Conservation (phyloP, 2,888 invertebrate genomes). For the Blera fallax region DNA sequence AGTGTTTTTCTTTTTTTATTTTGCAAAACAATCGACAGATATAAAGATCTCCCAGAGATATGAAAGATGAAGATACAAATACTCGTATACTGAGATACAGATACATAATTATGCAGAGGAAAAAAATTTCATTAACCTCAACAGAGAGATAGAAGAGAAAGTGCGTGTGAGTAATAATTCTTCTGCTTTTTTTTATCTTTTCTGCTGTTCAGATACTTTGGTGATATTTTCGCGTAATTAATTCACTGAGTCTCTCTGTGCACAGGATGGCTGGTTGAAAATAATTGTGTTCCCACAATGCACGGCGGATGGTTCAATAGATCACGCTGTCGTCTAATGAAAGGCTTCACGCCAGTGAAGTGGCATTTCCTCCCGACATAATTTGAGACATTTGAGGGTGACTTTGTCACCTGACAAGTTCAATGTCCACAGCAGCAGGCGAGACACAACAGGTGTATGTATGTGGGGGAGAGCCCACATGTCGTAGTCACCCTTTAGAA, state of each 20-base stretch:
- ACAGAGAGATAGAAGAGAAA: constrained; percentile 59
- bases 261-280: constrained; percentile 35
- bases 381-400: not conserved
- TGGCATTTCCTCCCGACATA: constrained; percentile 30
- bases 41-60: constrained; percentile 6
- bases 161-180: constrained; percentile 62
- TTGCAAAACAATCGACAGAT: constrained; percentile 35
- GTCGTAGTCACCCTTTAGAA: constrained; percentile 34
- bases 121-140: constrained; percentile 65
- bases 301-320: constrained; percentile 55
- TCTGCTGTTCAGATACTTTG: constrained; percentile 18
- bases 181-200: not conserved
- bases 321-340: constrained; percentile 43
- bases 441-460: constrained; percentile 48
- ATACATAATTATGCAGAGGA: constrained; percentile 55
- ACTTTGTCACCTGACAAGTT: constrained; percentile 55
- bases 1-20: not conserved
- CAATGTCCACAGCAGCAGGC: constrained; percentile 44
- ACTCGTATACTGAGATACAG: constrained; percentile 23
- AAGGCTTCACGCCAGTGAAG: constrained; percentile 48
- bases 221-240: constrained; percentile 57
- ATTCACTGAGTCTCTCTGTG: constrained; percentile 25
- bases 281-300: constrained; percentile 58
- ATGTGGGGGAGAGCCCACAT: constrained; percentile 22
- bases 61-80: not conserved